Evolutionary conservation across 2,888 invertebrate species (phyloP).

Genomic region (Gymnosoma rotundatum): DNA sequence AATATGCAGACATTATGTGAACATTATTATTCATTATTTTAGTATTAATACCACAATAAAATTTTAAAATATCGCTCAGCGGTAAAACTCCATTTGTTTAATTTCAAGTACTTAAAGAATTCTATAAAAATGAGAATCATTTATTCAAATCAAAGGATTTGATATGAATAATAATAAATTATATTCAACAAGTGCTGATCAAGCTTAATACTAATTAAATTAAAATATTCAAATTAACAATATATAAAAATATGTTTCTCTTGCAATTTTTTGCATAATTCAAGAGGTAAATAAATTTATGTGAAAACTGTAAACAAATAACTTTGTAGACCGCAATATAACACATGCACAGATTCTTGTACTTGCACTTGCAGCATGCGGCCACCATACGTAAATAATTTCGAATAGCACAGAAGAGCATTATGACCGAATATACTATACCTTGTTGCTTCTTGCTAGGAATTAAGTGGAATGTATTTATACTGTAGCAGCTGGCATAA

Average conservation of each 20-base stretch:
- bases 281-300: not conserved
- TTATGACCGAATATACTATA: slow-evolving; percentile 7
- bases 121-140: too few relatives aligned
- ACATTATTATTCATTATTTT: too few relatives aligned
- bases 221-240: too few relatives aligned
- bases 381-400: slow-evolving; percentile 51
- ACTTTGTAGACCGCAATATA: slow-evolving; percentile 12
- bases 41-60: too few relatives aligned
- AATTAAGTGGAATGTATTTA: slow-evolving; percentile 15
- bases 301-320: not conserved
- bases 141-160: too few relatives aligned
- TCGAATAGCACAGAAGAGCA: slow-evolving; percentile 12
- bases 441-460: slow-evolving; percentile 60
- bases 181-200: too few relatives aligned
- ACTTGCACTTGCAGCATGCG: slow-evolving; percentile 14
- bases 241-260: not conserved
- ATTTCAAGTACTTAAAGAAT: too few relatives aligned
- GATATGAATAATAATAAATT: too few relatives aligned
- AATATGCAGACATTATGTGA: too few relatives aligned
- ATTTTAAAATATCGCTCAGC: too few relatives aligned
- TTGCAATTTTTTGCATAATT: not conserved
- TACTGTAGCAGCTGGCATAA: slow-evolving; percentile 31
- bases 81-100: too few relatives aligned
- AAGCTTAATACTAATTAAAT: too few relatives aligned
- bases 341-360: not conserved